A percentile compares a stretch with the other conserved stretches of the same genome.
These are phyloP conservation scores for Lampropteryx suffumata DNA, from an alignment of 2,888 invertebrate genomes.

Conservation along the genomic window DNA sequence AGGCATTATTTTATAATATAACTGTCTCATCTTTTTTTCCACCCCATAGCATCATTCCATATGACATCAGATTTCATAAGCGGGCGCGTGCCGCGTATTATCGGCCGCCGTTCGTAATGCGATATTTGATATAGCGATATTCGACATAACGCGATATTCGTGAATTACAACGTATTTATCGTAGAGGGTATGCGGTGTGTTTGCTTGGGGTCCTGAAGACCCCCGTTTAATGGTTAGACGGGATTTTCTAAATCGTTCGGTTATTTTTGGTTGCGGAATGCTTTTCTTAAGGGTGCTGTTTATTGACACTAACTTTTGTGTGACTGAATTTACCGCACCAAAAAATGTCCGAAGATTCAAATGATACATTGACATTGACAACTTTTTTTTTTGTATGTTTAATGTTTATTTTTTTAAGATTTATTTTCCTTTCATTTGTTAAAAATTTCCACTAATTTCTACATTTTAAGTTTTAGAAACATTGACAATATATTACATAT, in stretches of 20 bases:
- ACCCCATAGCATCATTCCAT: slow-evolving; percentile 38
- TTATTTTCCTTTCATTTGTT: no score
- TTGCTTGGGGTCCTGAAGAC: slow-evolving; percentile 42
- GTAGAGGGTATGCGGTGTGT: slow-evolving; percentile 59
- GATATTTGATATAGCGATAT: slow-evolving; percentile 36
- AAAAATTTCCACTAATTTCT: no score
- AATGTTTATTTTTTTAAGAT: no score
- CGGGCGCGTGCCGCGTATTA: slow-evolving; percentile 76
- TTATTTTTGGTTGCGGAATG: slow-evolving; percentile 44
- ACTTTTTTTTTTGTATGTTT: no score
- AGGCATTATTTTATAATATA: not conserved
- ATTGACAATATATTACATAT: no score
- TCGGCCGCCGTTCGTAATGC: slow-evolving; percentile 60
- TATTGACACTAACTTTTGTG: slow-evolving; percentile 10
- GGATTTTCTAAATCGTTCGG: slow-evolving; percentile 62
- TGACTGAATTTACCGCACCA: not conserved
- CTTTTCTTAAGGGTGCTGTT: slow-evolving; percentile 29
- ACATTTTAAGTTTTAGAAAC: no score
- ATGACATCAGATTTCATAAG: slow-evolving; percentile 70
- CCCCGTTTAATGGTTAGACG: slow-evolving; percentile 55
- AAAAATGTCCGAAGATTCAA: not conserved
- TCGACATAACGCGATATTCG: slow-evolving; percentile 57
- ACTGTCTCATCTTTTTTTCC: slow-evolving; percentile 33
- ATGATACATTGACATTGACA: no score
- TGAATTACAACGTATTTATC: slow-evolving; percentile 79